phyloP scores from a whole-genome alignment of 1,140 invertebrate species.

The Drosophila rufa region DNA sequence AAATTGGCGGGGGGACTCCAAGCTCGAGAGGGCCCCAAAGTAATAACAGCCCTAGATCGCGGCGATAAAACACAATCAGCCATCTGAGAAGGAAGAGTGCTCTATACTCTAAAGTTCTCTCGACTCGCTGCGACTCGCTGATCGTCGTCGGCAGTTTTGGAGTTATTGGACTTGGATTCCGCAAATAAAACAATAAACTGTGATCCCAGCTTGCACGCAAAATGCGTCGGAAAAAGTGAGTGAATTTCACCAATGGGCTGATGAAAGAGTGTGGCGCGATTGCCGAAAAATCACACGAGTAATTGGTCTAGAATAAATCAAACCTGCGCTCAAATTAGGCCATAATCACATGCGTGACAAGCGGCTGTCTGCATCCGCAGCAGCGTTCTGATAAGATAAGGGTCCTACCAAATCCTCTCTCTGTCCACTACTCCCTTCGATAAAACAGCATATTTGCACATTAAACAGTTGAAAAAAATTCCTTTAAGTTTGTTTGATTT shows the following conservation, averaged over 20 bases:
- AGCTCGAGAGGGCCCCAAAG: slow-evolving; percentile 20
- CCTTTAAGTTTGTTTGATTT: background rate
- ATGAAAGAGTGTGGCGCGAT: slow-evolving; percentile 39
- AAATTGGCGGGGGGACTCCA: slow-evolving; percentile 35
- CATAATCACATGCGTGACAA: slow-evolving; percentile 82
- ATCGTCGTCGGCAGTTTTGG: slow-evolving; percentile 22
- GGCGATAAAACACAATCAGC: slow-evolving; percentile 29
- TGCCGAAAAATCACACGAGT: slow-evolving; percentile 26
- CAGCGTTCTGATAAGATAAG: slow-evolving; percentile 62
- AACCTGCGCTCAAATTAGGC: slow-evolving; percentile 69
- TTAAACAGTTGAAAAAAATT: slow-evolving; percentile 2
- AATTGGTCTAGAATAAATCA: slow-evolving; percentile 69
- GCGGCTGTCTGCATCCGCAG: slow-evolving; percentile 57
- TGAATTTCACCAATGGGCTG: slow-evolving; percentile 36
- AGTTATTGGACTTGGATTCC: slow-evolving; percentile 12
- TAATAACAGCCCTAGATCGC: slow-evolving; percentile 29
- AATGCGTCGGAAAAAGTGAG: slow-evolving; percentile 59
- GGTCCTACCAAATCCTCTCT: slow-evolving; percentile 7
- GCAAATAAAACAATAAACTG: background rate
- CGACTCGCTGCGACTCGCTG: slow-evolving; percentile 30
- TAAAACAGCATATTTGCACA: slow-evolving; percentile 1
- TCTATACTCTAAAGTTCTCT: slow-evolving; percentile 27
- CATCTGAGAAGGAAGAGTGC: slow-evolving; percentile 5
- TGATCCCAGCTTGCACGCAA: slow-evolving; percentile 15
- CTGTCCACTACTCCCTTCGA: background rate